Evolutionary conservation across 2,888 invertebrate genomes (phyloP).

Genomic region (Sinodicranocentrus sp.): DNA sequence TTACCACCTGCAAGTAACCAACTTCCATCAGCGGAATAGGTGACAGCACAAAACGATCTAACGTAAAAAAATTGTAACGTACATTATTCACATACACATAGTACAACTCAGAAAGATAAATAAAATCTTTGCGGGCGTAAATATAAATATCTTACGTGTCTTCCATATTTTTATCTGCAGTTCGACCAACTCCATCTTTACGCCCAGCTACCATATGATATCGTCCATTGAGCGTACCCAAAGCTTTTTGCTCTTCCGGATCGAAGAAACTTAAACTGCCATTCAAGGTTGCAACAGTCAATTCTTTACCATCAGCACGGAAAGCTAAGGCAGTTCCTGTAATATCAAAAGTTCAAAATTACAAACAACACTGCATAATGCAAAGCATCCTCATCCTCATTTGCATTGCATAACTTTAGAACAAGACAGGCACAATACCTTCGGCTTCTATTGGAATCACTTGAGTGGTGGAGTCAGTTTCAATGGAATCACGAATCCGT

Average conservation of each 20-base stretch:
- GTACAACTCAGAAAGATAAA: too few species aligned
- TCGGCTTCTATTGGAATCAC: conserved; percentile 88
- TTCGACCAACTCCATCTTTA: conserved; percentile 90
- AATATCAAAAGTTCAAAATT: too few species aligned
- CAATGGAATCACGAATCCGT: conserved; percentile 94
- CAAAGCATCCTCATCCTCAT: not conserved
- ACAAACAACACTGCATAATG: conserved; percentile 16
- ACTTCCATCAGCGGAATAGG: conserved; percentile 96
- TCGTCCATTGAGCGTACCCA: conserved; percentile 90
- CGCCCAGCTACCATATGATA: conserved; percentile 93
- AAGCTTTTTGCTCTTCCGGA: conserved; percentile 85
- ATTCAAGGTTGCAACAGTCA: conserved; percentile 95
- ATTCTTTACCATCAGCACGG: conserved; percentile 93
- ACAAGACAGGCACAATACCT: too few species aligned
- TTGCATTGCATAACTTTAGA: not conserved
- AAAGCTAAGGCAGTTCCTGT: conserved; percentile 86
- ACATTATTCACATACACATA: too few species aligned
- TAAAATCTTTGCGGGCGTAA: too few species aligned
- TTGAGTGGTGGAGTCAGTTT: conserved; percentile 89
- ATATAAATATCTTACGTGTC: not conserved
- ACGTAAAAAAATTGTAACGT: too few species aligned
- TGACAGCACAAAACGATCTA: conserved; percentile 87
- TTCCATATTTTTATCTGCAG: conserved; percentile 78
- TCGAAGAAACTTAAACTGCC: conserved; percentile 91
- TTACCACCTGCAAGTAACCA: conserved; percentile 95